Conservation (phyloP, 2,888 invertebrate species). For the Chydorus sphaericus region DNA sequence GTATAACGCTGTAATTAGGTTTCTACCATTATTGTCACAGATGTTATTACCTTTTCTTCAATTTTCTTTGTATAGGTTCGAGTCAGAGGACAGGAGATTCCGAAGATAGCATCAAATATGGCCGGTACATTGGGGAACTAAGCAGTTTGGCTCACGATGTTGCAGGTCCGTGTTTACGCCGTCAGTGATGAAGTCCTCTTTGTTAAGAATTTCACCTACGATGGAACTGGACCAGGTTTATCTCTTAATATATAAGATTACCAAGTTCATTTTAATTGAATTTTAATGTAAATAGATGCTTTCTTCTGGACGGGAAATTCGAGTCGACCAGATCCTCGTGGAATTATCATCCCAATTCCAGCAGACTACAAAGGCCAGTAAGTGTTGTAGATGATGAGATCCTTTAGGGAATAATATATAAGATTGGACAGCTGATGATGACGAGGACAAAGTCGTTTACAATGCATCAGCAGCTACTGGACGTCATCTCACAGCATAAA, state of each 20-base stretch:
- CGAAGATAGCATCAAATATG: constrained; percentile 43
- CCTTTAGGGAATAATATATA: neutral
- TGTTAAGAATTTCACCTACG: constrained; percentile 74
- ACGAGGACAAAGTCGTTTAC: too few relatives aligned
- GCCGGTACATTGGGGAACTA: constrained; percentile 56
- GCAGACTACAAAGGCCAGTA: constrained; percentile 67
- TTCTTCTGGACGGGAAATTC: constrained; percentile 83
- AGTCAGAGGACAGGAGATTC: too few relatives aligned
- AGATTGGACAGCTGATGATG: neutral
- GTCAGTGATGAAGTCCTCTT: constrained; percentile 78
- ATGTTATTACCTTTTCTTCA: too few relatives aligned
- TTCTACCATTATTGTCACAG: too few relatives aligned
- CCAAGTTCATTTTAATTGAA: neutral
- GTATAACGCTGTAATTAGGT: too few relatives aligned
- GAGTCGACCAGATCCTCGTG: constrained; percentile 62
- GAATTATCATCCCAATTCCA: constrained; percentile 70
- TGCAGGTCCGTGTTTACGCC: constrained; percentile 64
- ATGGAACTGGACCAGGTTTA: constrained; percentile 58
- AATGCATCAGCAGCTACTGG: too few relatives aligned
- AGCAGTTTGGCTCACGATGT: constrained; percentile 63
- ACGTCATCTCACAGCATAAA: too few relatives aligned
- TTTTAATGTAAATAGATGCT: constrained; percentile 39
- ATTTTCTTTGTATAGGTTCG: too few relatives aligned
- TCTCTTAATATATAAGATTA: too few relatives aligned
- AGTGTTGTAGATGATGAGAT: too few relatives aligned